phyloP scores from a whole-genome alignment of 2,888 invertebrate species.

The Athalia circularis region DNA sequence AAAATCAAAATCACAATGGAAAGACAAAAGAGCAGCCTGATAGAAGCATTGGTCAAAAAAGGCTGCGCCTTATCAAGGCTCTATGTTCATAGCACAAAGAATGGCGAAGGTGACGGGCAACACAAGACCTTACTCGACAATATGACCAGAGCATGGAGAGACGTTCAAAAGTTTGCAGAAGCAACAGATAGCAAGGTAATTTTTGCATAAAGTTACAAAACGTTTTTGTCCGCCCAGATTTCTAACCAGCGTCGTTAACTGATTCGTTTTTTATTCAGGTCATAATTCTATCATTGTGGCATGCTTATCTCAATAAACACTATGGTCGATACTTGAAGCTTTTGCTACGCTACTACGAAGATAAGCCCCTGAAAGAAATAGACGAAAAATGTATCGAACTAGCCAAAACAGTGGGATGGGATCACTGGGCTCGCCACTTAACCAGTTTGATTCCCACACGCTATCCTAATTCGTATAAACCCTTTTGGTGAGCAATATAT shows the following conservation, averaged over 20 bases:
- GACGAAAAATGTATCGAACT: conserved; percentile 82
- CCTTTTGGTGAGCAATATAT: conserved; percentile 78
- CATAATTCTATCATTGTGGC: conserved; percentile 87
- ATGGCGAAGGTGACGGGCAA: conserved; percentile 65
- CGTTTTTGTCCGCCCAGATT: conserved; percentile 33
- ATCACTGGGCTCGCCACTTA: conserved; percentile 78
- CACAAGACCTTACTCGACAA: conserved; percentile 76
- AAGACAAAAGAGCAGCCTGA: conserved; percentile 85
- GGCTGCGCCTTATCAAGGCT: conserved; percentile 84
- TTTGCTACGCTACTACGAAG: conserved; percentile 86
- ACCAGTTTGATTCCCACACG: conserved; percentile 79
- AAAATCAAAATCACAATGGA: conserved; percentile 92
- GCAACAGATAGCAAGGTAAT: conserved; percentile 85
- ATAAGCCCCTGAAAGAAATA: conserved; percentile 84
- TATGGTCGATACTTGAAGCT: conserved; percentile 89
- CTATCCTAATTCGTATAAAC: conserved; percentile 82
- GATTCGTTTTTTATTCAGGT: conserved; percentile 74
- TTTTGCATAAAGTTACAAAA: not conserved
- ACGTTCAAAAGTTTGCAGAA: conserved; percentile 89
- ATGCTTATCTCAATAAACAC: conserved; percentile 86
- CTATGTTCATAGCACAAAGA: conserved; percentile 71
- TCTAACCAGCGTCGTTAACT: conserved; percentile 44
- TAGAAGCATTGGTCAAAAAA: conserved; percentile 88
- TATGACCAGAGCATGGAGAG: conserved; percentile 80
- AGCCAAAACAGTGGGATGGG: conserved; percentile 83